Evolutionary conservation across 2,113 vertebrate genomes (phyloP).

Genomic region (Dipodomys spectabilis): DNA sequence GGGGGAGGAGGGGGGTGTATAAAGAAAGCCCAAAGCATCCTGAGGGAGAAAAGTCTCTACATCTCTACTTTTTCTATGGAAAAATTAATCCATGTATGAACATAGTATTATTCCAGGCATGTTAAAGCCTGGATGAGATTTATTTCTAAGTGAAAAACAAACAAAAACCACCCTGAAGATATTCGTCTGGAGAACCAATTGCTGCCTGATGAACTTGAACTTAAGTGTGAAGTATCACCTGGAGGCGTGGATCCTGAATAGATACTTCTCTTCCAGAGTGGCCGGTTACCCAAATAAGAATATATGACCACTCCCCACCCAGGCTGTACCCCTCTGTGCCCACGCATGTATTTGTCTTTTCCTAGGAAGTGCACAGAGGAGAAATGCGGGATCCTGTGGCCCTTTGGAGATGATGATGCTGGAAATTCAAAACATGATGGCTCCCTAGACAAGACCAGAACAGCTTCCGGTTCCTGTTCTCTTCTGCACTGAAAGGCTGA

Average conservation of each 20-base stretch:
- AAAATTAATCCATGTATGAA: neutral
- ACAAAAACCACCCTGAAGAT: neutral
- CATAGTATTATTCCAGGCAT: neutral
- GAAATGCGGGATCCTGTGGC: constrained; percentile 31
- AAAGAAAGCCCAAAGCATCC: neutral
- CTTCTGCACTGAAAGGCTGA: neutral
- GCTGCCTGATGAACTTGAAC: constrained; percentile 59
- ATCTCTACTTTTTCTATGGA: neutral
- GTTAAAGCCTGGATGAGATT: neutral
- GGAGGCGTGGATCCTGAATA: constrained; percentile 29
- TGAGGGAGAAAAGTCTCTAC: neutral
- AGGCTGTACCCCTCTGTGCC: neutral
- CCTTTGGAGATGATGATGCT: constrained; percentile 78
- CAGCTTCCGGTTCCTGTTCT: constrained; percentile 50
- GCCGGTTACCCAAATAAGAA: neutral
- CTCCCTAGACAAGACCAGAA: constrained; percentile 69
- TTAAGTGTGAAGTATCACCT: constrained; percentile 26
- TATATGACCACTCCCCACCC: neutral
- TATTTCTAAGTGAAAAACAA: constrained; percentile 49
- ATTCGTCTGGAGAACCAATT: constrained; percentile 14
- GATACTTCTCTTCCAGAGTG: constrained; percentile 45
- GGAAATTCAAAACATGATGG: constrained; percentile 69
- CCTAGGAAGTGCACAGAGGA: constrained; percentile 50
- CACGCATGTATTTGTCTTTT: neutral
- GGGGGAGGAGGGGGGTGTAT: neutral